A percentile compares a stretch with the other conserved stretches of the same genome.
Conservation (phyloP, 1,140 invertebrate species). For the Drosophila parvula region DNA sequence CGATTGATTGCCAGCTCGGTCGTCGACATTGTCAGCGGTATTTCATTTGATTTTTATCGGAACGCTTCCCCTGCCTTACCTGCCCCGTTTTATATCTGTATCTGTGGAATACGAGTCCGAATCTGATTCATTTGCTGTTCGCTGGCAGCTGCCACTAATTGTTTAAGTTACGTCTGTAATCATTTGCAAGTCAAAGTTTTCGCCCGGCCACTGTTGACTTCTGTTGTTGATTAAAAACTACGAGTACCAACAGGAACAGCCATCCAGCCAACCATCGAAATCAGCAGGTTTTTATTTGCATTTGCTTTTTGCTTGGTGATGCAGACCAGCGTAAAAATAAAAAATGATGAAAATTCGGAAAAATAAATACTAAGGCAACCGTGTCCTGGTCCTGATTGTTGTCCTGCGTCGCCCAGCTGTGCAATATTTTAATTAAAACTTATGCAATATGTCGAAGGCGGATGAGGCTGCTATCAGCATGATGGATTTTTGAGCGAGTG, state of each 20-base stretch:
- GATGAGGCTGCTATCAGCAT: conserved; percentile 7
- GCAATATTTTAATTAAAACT: conserved; percentile 77
- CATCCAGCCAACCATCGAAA: conserved; percentile 4
- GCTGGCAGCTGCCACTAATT: conserved; percentile 77
- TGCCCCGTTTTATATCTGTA: not conserved
- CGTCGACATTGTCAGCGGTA: conserved; percentile 63
- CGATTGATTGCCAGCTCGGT: conserved; percentile 66
- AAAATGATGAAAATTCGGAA: not conserved
- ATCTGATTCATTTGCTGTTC: conserved; percentile 64
- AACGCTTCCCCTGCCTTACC: conserved; percentile 20
- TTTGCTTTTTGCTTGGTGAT: conserved; percentile 58
- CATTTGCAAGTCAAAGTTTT: conserved; percentile 81
- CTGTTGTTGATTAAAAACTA: conserved; percentile 77
- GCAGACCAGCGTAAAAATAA: conserved; percentile 12
- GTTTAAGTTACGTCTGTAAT: conserved; percentile 82
- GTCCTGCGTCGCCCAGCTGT: conserved; percentile 48
- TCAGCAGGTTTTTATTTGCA: conserved; percentile 51
- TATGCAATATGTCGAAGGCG: conserved; percentile 45
- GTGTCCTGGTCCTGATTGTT: conserved; percentile 51
- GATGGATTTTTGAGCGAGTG: not conserved
- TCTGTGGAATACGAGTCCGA: not conserved
- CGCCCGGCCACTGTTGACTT: conserved; percentile 61
- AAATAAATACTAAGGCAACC: conserved; percentile 29
- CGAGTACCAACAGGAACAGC: not conserved
- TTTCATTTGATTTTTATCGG: conserved; percentile 69